phyloP scores from a whole-genome alignment of 2,797 vertebrate species.

The Galaxias olidus region DNA sequence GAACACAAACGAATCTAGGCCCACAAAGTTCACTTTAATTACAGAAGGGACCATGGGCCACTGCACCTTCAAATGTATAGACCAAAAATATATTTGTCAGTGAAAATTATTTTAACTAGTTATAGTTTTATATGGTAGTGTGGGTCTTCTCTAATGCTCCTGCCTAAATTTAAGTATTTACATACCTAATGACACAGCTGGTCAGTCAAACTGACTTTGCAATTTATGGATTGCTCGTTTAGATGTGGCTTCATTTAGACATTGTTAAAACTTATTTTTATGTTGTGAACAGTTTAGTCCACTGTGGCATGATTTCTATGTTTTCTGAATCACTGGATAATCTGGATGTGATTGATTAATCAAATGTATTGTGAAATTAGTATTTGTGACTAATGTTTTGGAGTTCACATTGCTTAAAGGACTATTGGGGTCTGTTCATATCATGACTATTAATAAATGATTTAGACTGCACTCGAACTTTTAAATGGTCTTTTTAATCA shows the following conservation, averaged over 20 bases:
- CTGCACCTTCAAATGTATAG: conserved; percentile 29
- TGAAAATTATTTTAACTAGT: not conserved
- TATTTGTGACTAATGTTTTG: conserved; percentile 19
- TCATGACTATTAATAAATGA: conserved; percentile 56
- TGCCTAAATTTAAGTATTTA: no score
- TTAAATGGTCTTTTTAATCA: conserved; percentile 20
- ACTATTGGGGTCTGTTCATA: not conserved
- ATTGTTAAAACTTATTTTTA: no score
- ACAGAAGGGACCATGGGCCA: not conserved
- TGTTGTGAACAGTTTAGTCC: no score
- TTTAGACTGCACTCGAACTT: conserved; percentile 62
- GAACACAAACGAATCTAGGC: conserved; percentile 27
- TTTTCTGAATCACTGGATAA: not conserved
- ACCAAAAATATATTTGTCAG: conserved; percentile 3
- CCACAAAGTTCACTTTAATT: conserved; percentile 24
- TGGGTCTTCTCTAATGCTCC: no score
- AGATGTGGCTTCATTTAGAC: no score
- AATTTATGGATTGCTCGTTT: no score
- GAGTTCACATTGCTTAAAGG: conserved; percentile 32
- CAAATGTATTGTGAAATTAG: no score
- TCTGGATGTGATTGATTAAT: conserved; percentile 1
- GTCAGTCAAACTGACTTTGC: no score
- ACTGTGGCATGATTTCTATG: no score
- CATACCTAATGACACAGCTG: no score
- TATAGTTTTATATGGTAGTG: not conserved